Percentiles rank a stretch among this genome's conserved stretches.
phyloP scores from a whole-genome alignment of 2,113 vertebrate species.

The Chiloscyllium plagiosum region DNA sequence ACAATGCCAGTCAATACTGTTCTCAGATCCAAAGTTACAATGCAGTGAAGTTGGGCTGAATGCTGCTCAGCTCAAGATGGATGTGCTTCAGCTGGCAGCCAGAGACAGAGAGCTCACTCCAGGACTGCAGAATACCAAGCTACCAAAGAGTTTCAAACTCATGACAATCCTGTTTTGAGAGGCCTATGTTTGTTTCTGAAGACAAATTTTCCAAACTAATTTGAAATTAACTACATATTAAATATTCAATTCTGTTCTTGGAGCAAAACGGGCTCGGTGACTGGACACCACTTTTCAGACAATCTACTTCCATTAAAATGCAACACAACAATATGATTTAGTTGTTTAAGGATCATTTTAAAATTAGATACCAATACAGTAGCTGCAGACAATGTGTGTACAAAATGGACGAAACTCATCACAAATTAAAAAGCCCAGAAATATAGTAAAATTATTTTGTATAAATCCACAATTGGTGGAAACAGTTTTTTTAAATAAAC shows the following conservation, averaged over 20 bases:
- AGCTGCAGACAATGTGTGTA: neutral
- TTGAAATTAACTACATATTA: neutral
- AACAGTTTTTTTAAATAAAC: neutral
- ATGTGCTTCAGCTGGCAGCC: neutral
- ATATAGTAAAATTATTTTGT: neutral
- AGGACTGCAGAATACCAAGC: neutral
- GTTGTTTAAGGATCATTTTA: neutral
- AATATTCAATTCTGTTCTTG: neutral
- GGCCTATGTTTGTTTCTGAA: neutral
- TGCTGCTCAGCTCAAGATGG: neutral
- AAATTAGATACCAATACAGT: neutral
- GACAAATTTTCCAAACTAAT: neutral
- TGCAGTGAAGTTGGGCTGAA: neutral
- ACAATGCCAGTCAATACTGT: neutral
- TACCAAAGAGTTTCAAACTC: neutral
- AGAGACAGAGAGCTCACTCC: neutral
- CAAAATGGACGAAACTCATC: neutral
- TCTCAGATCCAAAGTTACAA: neutral
- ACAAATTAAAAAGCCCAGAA: neutral
- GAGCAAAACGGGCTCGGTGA: neutral
- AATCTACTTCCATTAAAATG: neutral
- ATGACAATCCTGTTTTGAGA: neutral
- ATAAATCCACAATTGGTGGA: neutral
- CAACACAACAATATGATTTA: neutral
- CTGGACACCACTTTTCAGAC: neutral